Conservation (phyloP, 2,113 vertebrate genomes). For the Cyrtonyx montezumae region DNA sequence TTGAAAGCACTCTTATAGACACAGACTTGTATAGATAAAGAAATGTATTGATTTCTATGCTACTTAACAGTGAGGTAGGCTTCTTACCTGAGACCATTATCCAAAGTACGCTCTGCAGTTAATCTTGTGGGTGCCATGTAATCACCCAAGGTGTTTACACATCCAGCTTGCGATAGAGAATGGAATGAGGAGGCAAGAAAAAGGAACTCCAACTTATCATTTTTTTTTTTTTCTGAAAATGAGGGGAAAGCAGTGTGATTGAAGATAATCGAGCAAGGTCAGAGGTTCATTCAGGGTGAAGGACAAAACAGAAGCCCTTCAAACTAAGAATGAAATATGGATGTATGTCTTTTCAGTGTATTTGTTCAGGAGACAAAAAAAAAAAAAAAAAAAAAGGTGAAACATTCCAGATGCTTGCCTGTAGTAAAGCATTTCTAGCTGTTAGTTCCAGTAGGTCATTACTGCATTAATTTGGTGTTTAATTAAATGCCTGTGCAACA, state of each 20-base stretch:
- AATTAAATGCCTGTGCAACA: conserved; percentile 90
- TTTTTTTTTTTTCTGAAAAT: not conserved
- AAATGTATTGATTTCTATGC: conserved; percentile 47
- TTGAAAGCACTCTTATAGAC: conserved; percentile 37
- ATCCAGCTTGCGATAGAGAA: not conserved
- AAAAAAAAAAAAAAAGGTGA: conserved; percentile 73
- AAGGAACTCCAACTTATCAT: not conserved
- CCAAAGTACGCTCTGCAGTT: conserved; percentile 75
- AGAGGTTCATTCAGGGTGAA: not conserved
- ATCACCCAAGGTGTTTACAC: conserved; percentile 39
- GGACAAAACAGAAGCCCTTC: conserved; percentile 18
- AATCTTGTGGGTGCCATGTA: conserved; percentile 73
- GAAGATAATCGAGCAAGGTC: not conserved
- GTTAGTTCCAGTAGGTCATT: conserved; percentile 90
- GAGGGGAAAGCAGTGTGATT: not conserved
- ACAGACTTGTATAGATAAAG: conserved; percentile 55
- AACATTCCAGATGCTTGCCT: conserved; percentile 81
- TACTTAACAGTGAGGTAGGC: conserved; percentile 28
- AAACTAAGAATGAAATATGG: conserved; percentile 63
- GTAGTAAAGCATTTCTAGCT: conserved; percentile 85
- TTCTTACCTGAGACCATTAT: conserved; percentile 68
- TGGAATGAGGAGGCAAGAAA: not conserved
- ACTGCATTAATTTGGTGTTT: conserved; percentile 89
- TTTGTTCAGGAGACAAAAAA: conserved; percentile 58
- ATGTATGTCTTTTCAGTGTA: conserved; percentile 74